Percentiles rank a stretch among this genome's conserved stretches.
These are phyloP conservation scores for Dascillus cervinus DNA, from an alignment of 2,888 invertebrate genomes.

Conservation along the genomic window DNA sequence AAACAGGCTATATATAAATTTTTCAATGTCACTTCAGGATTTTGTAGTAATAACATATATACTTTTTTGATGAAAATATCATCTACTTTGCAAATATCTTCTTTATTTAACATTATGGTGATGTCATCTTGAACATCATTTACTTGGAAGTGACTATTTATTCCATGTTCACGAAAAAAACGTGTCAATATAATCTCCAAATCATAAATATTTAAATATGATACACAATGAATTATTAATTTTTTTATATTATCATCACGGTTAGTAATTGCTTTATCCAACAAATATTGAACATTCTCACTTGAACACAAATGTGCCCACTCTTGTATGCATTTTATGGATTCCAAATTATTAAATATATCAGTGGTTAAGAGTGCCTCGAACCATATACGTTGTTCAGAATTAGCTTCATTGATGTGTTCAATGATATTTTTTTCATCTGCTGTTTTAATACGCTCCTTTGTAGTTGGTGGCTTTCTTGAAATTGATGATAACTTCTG, in stretches of 20 bases:
- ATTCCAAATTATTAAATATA: slow-evolving; percentile 26
- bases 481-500: slow-evolving; percentile 30
- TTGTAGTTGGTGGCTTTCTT: slow-evolving; percentile 33
- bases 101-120: slow-evolving; percentile 27
- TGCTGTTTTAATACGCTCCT: slow-evolving; percentile 30
- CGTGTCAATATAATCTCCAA: slow-evolving; percentile 22
- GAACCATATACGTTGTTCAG: slow-evolving; percentile 33
- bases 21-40: slow-evolving; percentile 25
- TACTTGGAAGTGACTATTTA: slow-evolving; percentile 19
- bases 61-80: slow-evolving; percentile 24
- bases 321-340: slow-evolving; percentile 27
- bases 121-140: slow-evolving; percentile 22
- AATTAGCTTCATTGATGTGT: slow-evolving; percentile 28
- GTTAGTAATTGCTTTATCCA: slow-evolving; percentile 20
- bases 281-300: slow-evolving; percentile 26
- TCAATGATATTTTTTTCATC: slow-evolving; percentile 28
- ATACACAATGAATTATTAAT: slow-evolving; percentile 31
- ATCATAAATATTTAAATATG: slow-evolving; percentile 21
- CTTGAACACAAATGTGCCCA: slow-evolving; percentile 29
- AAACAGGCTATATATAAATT: slow-evolving; percentile 29
- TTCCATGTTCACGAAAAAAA: slow-evolving; percentile 28
- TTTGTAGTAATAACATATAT: slow-evolving; percentile 30
- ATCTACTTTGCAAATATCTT: slow-evolving; percentile 15
- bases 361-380: slow-evolving; percentile 29
- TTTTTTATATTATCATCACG: slow-evolving; percentile 20